Percentiles rank a stretch among this genome's conserved stretches.
phyloP scores from a whole-genome alignment of 92 coral and sea anemone species.

The Epizoanthus rinbou region DNA sequence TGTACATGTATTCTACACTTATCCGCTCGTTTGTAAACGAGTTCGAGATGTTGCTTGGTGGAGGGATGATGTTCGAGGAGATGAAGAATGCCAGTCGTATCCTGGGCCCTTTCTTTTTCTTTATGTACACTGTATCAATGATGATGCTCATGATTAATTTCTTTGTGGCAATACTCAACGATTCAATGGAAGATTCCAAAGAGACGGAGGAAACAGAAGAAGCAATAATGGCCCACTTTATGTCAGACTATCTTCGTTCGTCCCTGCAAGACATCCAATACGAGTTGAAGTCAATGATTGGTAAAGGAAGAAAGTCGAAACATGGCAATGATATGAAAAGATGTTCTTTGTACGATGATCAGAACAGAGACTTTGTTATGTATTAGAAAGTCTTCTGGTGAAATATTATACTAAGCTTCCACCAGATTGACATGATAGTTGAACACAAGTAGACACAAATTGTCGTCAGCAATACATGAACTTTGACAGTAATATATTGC shows the following conservation, averaged over 20 bases:
- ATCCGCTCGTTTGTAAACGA: constrained; percentile 69
- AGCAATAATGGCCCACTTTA: constrained; percentile 33
- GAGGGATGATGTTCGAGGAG: constrained; percentile 74
- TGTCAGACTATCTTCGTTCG: constrained; percentile 26
- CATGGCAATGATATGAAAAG: background rate
- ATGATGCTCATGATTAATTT: constrained; percentile 79
- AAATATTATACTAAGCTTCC: too few species aligned
- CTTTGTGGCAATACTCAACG: constrained; percentile 87
- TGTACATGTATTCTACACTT: constrained; percentile 78
- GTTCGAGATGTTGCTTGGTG: constrained; percentile 87
- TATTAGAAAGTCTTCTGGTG: background rate
- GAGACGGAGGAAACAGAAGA: constrained; percentile 41
- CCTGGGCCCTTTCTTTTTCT: constrained; percentile 84
- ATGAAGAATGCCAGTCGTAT: constrained; percentile 55
- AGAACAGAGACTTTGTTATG: constrained; percentile 21
- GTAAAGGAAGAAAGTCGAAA: background rate
- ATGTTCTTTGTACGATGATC: background rate
- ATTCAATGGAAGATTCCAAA: constrained; percentile 77
- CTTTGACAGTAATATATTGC: too few species aligned
- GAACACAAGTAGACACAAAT: too few species aligned
- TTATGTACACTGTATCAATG: constrained; percentile 67
- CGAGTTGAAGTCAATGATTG: constrained; percentile 18
- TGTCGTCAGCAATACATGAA: too few species aligned
- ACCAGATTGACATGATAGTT: too few species aligned
- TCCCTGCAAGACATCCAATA: constrained; percentile 18